phyloP scores from a whole-genome alignment of 2,797 vertebrate genomes.

The Pitangus sulphuratus region DNA sequence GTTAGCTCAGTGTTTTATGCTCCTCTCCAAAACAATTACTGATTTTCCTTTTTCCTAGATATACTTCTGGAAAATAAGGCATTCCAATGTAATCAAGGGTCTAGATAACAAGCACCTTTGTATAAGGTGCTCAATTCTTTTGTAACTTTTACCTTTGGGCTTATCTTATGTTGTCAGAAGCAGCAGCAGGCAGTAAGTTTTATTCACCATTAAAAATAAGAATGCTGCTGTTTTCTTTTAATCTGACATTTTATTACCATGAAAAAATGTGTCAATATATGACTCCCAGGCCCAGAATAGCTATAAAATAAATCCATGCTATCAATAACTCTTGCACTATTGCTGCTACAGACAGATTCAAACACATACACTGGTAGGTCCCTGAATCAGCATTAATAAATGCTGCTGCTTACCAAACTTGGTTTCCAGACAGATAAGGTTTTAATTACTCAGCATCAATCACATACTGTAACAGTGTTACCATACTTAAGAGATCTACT shows the following conservation, averaged over 20 bases:
- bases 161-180: constrained; percentile 24
- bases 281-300: background rate
- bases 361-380: background rate
- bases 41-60: constrained; percentile 28
- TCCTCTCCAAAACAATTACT: constrained; percentile 54
- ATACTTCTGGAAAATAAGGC: constrained; percentile 25
- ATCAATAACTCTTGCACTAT: background rate
- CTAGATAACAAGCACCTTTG: constrained; percentile 48
- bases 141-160: background rate
- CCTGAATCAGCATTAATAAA: background rate
- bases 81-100: constrained; percentile 50
- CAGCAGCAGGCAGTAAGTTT: constrained; percentile 17
- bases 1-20: constrained; percentile 43
- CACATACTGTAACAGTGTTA: background rate
- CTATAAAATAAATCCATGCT: constrained; percentile 9
- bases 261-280: background rate
- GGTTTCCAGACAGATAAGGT: background rate
- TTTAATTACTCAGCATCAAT: constrained; percentile 25
- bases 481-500: background rate
- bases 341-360: constrained; percentile 9
- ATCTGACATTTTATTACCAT: background rate
- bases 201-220: constrained; percentile 3
- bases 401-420: background rate
- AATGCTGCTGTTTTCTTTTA: background rate
- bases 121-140: constrained; percentile 16